Evolutionary conservation across 2,888 invertebrate genomes (phyloP).

Genomic region (Ectropis crepuscularia): DNA sequence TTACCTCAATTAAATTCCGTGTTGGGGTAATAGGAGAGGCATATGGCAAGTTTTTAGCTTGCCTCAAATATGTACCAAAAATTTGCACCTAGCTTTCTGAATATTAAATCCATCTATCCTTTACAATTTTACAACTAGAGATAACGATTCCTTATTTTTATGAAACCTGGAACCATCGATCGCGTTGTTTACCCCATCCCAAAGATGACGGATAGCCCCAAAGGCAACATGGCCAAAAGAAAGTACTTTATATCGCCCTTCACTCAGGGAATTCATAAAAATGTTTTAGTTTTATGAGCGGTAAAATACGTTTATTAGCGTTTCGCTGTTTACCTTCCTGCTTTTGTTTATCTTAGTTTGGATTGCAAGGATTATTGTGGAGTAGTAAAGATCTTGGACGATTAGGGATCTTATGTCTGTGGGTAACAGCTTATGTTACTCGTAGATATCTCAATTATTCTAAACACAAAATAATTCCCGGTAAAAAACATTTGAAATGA

Average conservation of each 20-base stretch:
- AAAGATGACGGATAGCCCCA: conserved; percentile 41
- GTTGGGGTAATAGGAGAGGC: no score
- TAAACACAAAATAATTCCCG: no score
- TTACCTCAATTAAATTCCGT: no score
- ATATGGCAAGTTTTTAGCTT: no score
- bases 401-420: no score
- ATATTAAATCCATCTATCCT: not conserved
- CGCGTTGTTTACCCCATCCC: conserved; percentile 32
- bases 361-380: conserved; percentile 2
- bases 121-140: not conserved
- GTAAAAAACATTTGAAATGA: no score
- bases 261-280: conserved; percentile 26
- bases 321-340: conserved; percentile 21
- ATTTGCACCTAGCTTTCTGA: no score
- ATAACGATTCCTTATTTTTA: not conserved
- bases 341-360: conserved; percentile 7
- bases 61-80: no score
- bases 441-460: no score
- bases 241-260: conserved; percentile 20
- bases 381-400: not conserved
- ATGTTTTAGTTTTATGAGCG: conserved; percentile 37
- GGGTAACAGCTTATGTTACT: no score
- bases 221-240: conserved; percentile 32
- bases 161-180: conserved; percentile 5
- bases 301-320: conserved; percentile 21